These are phyloP conservation scores for Arctia plantaginis DNA, from an alignment of 2,888 invertebrate species.

Conservation along the genomic window DNA sequence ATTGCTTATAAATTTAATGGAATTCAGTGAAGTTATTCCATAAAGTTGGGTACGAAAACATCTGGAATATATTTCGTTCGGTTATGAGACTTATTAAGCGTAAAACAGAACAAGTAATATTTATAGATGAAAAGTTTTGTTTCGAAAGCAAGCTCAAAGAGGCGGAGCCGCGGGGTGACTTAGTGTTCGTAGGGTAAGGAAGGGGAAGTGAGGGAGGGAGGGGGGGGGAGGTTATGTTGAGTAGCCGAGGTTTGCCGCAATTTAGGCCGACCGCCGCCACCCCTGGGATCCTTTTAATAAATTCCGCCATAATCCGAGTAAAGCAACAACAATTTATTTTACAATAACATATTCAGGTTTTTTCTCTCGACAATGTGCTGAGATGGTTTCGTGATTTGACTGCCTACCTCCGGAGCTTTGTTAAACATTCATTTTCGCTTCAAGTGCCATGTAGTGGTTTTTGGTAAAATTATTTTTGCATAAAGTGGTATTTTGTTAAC, in stretches of 20 bases:
- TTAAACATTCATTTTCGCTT: not conserved
- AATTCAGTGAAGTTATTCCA: constrained; percentile 3
- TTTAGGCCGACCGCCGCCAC: constrained; percentile 10
- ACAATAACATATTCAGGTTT: constrained; percentile 20
- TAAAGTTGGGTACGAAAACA: constrained; percentile 12
- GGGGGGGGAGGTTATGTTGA: not conserved
- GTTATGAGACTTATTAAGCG: constrained; percentile 4
- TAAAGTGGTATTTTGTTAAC: not conserved
- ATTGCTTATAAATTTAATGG: constrained; percentile 1
- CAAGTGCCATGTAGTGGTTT: not conserved
- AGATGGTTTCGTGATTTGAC: constrained; percentile 22
- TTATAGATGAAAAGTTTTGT: constrained; percentile 23
- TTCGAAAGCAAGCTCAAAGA: constrained; percentile 22
- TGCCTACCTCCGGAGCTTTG: not conserved
- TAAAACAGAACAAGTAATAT: constrained; percentile 21
- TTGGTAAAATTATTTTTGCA: not conserved
- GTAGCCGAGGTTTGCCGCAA: constrained; percentile 17
- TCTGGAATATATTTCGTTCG: not conserved
- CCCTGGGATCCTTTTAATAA: constrained; percentile 21
- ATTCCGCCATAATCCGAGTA: constrained; percentile 34
- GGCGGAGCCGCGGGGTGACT: constrained; percentile 11
- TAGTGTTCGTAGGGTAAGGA: constrained; percentile 3
- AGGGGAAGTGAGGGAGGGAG: not conserved
- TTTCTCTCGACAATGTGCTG: constrained; percentile 1
- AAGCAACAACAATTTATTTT: constrained; percentile 27